Base-by-base conservation (phyloP, 1,140 invertebrate genomes). In the Pachyrhynchus sulphureomaculatus region DNA sequence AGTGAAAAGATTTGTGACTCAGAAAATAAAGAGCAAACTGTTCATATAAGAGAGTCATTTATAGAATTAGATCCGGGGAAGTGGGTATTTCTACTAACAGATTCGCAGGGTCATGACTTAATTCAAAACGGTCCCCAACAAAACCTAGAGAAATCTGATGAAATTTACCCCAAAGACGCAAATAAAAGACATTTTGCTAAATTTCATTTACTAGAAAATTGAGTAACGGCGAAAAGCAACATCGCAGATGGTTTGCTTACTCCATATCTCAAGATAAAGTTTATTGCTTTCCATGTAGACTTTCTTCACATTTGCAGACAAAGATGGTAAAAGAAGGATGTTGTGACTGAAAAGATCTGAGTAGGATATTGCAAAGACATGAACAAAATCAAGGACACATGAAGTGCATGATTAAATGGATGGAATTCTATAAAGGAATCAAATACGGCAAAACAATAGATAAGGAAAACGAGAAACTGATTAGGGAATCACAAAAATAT, bases 261-360 rank as follows among this genome's bases (percentile, higher is more conserved):
- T 45, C 42, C 12, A 26, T 26, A n/a, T 24, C 18, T 45, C 8
- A 45, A 45, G 13, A 45, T 24, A 45, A 24, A 45, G 42, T 45
- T n/a, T 68, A 47, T 24, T 70, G 61, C 62, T 70, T 70, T 68
- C 61, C 60, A 66, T 70, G 66, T 52, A 65, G 66, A 69, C 59
- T 68, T 45, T 69, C 68, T 64, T 24, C 52, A 53, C 56, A 66
- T 64, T 68, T 33, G 62, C 68, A 67, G 62, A 70, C 65, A 60
- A 62, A 68, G 45, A 48, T 69, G 65, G 69, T 69, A 52, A 60
- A 65, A 44, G 63, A 41, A 67, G 68, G 65, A 21, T 67, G 69
- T 47, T 69, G 66, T 71, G 64, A 69, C 44, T 71, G 64, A 66
- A 69, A 69, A 69, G 5, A 45, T 45, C 9, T 45, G 12, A 45